Base-by-base conservation (phyloP, 2,888 invertebrate species). In the Eurois occulta region DNA sequence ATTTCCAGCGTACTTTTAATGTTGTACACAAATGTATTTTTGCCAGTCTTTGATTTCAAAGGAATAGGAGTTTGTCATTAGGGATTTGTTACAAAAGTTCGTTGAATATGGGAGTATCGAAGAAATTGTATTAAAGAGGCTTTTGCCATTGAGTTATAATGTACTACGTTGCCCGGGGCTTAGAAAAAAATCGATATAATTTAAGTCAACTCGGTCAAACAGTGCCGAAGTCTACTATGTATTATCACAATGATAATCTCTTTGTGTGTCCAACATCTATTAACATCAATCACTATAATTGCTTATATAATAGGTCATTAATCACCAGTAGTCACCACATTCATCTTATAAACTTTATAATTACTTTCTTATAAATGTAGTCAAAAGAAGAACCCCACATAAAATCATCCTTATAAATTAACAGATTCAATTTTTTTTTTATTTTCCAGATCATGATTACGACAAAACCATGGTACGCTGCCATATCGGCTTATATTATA, bases 71-170 rank as follows among this genome's bases (percentile, higher is more conserved):
- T 24, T 46, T 67, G 43, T 68, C 10, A 55, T 38, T 46, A 46
- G 28, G 35, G 65, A 18, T 77, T 77, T 43, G 24, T 52, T 28
- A 43, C 66, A 77, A 67, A 76, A 35, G 77, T 41, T 66, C 46
- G 24, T 28, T 58, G 21, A 11, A 13, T 6, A 2, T 16, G 43
- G 43, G 66, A 28, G 43, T 28, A 28, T 16, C 10, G 7, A 41
- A 48, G 18, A 32, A 38, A 41, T 41, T 41, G n/a, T 28, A 18
- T 65, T 41, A 24, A n/a, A 65, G n/a, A 16, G n/a, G 1, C 1
- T 65, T 41, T 16, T 41, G 38, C n/a, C 38, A n/a, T n/a, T n/a
- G n/a, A n/a, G n/a, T n/a, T n/a, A n/a, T n/a, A n/a, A n/a, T n/a
- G n/a, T n/a, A n/a, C n/a, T n/a, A n/a, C n/a, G n/a, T n/a, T n/a